Conservation (phyloP, 2,888 invertebrate species). For the Erebia aethiops region DNA sequence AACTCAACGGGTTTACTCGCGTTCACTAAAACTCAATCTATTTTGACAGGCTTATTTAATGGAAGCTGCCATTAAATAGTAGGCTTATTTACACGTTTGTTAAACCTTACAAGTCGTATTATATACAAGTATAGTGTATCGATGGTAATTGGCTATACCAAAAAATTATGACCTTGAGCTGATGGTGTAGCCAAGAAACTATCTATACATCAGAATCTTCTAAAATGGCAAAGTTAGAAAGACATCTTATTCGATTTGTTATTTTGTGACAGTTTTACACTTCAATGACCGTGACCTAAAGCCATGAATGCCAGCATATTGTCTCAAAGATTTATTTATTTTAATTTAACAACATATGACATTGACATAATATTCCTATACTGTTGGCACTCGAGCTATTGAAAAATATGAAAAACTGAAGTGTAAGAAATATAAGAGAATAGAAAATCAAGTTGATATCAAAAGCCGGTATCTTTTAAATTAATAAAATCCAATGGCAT, state of each 20-base stretch:
- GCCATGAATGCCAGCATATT: constrained; percentile 1
- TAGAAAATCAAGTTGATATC: neutral
- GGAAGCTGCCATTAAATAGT: too few species aligned
- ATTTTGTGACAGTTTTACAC: neutral
- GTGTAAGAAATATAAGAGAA: neutral
- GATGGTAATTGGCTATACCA: neutral
- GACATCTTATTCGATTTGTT: constrained; percentile 1
- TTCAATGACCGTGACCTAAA: constrained; percentile 5
- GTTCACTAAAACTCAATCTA: neutral
- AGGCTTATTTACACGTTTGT: neutral
- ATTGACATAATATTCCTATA: constrained; percentile 4
- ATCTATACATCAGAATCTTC: too few species aligned
- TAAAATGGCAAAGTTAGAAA: neutral
- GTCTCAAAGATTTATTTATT: neutral
- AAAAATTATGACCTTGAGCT: neutral
- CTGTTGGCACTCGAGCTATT: neutral
- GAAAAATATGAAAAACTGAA: neutral
- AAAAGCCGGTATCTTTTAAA: neutral
- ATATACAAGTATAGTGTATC: neutral
- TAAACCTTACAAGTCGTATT: constrained; percentile 1
- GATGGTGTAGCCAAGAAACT: neutral
- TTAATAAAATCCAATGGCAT: neutral
- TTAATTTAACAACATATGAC: constrained; percentile 1
- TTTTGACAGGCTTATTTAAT: neutral
- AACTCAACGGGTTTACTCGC: constrained; percentile 28